phyloP scores from a whole-genome alignment of 2,797 vertebrate species.

The Etheostoma perlongum region DNA sequence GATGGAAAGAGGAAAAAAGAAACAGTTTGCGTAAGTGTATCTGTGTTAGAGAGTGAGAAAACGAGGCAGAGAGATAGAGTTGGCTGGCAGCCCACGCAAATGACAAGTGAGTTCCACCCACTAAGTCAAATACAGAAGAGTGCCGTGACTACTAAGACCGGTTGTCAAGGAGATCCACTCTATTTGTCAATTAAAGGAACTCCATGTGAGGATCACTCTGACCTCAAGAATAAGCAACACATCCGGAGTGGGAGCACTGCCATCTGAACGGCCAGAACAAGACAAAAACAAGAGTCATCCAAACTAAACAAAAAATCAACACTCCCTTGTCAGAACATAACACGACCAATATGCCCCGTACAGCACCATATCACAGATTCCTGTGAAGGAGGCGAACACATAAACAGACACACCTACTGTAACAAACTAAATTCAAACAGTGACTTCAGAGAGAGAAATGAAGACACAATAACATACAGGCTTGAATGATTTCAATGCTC shows the following conservation, averaged over 20 bases:
- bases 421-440: constrained; percentile 2
- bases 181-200: constrained; percentile 74
- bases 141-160: constrained; percentile 70
- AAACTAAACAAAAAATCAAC: constrained; percentile 36
- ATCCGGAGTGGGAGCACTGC: constrained; percentile 50
- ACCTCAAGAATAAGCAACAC: constrained; percentile 59
- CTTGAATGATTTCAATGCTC: constrained; percentile 17
- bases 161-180: constrained; percentile 78
- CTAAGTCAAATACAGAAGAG: constrained; percentile 69
- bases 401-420: constrained; percentile 29
- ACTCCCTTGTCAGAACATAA: constrained; percentile 35
- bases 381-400: constrained; percentile 6
- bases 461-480: not conserved
- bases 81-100: constrained; percentile 69
- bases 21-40: constrained; percentile 29
- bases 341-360: constrained; percentile 29
- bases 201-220: constrained; percentile 59
- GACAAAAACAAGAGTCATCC: constrained; percentile 51
- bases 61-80: constrained; percentile 45
- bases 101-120: constrained; percentile 73
- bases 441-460: constrained; percentile 11
- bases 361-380: constrained; percentile 2
- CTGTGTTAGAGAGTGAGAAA: constrained; percentile 51
- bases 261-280: constrained; percentile 40
- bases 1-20: constrained; percentile 35